Base-by-base conservation (phyloP, 2,797 vertebrate species). In the Enteromius viviparus region DNA sequence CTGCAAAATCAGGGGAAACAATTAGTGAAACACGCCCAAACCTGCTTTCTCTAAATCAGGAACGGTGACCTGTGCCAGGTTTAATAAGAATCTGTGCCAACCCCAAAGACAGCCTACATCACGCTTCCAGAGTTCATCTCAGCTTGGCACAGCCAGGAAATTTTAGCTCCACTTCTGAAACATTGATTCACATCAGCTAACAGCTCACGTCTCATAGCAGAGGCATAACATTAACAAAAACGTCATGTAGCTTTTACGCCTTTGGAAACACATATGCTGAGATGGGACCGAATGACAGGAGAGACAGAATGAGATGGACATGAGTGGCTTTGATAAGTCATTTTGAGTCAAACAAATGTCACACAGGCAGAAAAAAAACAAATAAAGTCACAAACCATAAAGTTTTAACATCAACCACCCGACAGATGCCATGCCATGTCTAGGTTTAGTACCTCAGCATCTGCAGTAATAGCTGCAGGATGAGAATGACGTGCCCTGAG, bases 1-100 rank as follows among this genome's bases (percentile, higher is more conserved):
- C 81, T 87, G 88, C 85, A 89, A 89, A 85, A 89, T 83, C 71
- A 71, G 42, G 84, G 89, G 86, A 90, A 89, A 88, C 87, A 76
- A 87, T 87, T 90, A 90, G 91, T 87, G 83, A 87, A 87, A 81
- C 58, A 82, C 85, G 85, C 82, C 77, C 80, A 76, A 79, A 70
- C 26, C 60, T 72, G 69, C 42, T 42, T 65, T 74, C 60, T 85
- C 49, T 51, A 74, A 45, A 55, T 71, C 74, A 6, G 45, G 45
- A 47, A 53, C 80, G 72, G 87, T 68, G 64, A 84, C 65, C 71
- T 74, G 68, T 34, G 66, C 15, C 1, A 6, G 45, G 32, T 70
- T 53, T 23, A 66, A 68, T 42, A 49, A 40, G 72, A 29, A 84
- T 78, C 29, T 76, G 64, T 49, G 80, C 82, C 23, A 34, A 72